Base-by-base conservation (phyloP, 2,797 vertebrate species). In the Megaceryle alcyon region DNA sequence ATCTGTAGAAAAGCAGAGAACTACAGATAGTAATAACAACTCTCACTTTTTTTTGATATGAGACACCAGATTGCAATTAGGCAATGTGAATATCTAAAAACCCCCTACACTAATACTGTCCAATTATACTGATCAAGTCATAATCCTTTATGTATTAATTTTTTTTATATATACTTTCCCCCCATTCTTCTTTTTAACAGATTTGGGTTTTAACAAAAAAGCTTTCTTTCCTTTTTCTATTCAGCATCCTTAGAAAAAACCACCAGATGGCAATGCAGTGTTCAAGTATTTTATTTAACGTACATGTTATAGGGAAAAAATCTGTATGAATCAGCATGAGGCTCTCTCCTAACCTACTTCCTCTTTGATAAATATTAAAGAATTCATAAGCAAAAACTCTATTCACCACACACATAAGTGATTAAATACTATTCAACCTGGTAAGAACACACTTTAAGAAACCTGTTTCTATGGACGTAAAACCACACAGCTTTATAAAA, bases 211-310 rank as follows among this genome's bases (percentile, higher is more conserved):
- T 53, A 44, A 25, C 10, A 28, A 19, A 66, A 16, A 79, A 64
- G 1, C 6, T 51, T 59, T 28, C 7, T 80, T 79, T 68, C 20
- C 57, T 46, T 90, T 88, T 19, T 72, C 82, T 96, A 63, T 96
- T 96, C 88, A 96, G 72, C 90, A 97, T 84, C 81, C 49, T 70
- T 71, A 59, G 48, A 71, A 92, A 95, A 83, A 96, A 57, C 86
- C 97, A 98, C 93, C 97, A 98, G 97, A 96, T 97, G 98, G 97
- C 97, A 98, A 66, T 97, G 75, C 76, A 97, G 96, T 86, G 94
- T 94, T 82, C 97, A 94, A 90, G 89, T 92, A 91, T 69, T 97
- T 93, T 81, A 79, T 63, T 95, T 80, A 82, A 86, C 15, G 82
- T 63, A 71, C 12, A 51, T 64, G 28, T 94, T 90, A 91, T 3